A percentile compares a stretch with the other conserved stretches of the same genome.
Evolutionary conservation across 2,113 vertebrate species (phyloP).

Genomic region (Trematocara zebra): DNA sequence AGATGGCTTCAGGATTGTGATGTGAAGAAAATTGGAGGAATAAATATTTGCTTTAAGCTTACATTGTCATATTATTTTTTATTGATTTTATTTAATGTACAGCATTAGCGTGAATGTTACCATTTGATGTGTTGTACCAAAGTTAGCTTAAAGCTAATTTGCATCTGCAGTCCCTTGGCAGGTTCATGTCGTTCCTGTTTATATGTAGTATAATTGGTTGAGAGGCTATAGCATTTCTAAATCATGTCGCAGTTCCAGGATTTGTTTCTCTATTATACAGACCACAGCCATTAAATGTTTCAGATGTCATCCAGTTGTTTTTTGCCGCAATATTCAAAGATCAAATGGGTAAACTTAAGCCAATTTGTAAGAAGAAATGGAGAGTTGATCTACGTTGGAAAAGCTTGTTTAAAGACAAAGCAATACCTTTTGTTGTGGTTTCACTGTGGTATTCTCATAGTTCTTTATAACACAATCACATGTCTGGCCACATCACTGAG

Average conservation of each 20-base stretch:
- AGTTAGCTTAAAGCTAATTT: not conserved
- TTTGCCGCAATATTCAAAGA: not conserved
- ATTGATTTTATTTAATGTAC: not conserved
- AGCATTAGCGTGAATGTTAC: not conserved
- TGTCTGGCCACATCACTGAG: conserved; percentile 15
- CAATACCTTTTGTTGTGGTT: conserved; percentile 19
- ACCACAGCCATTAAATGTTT: not conserved
- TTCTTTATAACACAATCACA: not conserved
- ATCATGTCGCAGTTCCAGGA: conserved; percentile 21
- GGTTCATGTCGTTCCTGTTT: not conserved
- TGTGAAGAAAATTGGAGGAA: not conserved
- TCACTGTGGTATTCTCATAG: not conserved
- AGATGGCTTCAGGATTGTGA: not conserved
- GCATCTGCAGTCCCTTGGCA: rapidly evolving
- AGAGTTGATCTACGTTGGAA: conserved; percentile 1
- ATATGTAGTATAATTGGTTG: not conserved
- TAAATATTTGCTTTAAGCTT: not conserved
- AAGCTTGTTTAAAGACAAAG: conserved; percentile 12
- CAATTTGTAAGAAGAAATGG: conserved; percentile 31
- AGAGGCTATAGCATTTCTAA: conserved; percentile 20
- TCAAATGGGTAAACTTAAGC: not conserved
- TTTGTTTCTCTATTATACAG: conserved; percentile 17
- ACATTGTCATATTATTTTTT: not conserved
- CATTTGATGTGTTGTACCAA: not conserved
- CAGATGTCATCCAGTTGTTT: not conserved